These are phyloP conservation scores for Drosophila nannoptera DNA, from an alignment of 1,140 invertebrate genomes.

Conservation along the genomic window DNA sequence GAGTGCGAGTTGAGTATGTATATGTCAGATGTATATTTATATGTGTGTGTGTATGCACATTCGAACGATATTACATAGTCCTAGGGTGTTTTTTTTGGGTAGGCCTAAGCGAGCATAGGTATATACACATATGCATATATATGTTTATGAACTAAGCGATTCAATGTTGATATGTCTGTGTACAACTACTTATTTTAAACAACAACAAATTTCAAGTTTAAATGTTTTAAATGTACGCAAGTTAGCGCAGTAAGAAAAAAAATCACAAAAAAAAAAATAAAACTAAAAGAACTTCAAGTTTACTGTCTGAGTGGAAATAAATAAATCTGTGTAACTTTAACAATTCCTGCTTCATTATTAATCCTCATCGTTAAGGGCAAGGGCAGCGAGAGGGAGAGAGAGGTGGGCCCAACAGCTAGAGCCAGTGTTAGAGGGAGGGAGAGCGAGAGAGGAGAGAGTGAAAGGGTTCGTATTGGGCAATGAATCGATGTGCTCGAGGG, in stretches of 20 bases:
- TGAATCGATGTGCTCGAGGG: no score
- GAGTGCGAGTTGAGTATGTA: slow-evolving; percentile 7
- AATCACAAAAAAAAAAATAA: slow-evolving; percentile 27
- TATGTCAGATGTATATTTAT: slow-evolving; percentile 13
- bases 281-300: slow-evolving; percentile 43
- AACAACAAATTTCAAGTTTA: slow-evolving; percentile 41
- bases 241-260: slow-evolving; percentile 29
- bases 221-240: slow-evolving; percentile 49
- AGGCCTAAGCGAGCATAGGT: neutral
- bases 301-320: slow-evolving; percentile 52
- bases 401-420: no score
- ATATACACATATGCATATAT: slow-evolving; percentile 6
- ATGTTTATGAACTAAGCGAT: slow-evolving; percentile 20
- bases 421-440: no score
- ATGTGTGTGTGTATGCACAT: slow-evolving; percentile 9
- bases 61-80: slow-evolving; percentile 23
- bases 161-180: slow-evolving; percentile 57
- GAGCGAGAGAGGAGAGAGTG: no score
- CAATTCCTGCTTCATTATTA: neutral
- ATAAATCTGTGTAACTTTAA: neutral
- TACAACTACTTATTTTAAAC: slow-evolving; percentile 45
- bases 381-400: no score
- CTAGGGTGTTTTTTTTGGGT: slow-evolving; percentile 14
- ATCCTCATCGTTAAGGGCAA: neutral
- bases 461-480: no score